These are phyloP conservation scores for Pangasius mekongensis DNA, from an alignment of 2,797 vertebrate species.

Conservation along the genomic window DNA sequence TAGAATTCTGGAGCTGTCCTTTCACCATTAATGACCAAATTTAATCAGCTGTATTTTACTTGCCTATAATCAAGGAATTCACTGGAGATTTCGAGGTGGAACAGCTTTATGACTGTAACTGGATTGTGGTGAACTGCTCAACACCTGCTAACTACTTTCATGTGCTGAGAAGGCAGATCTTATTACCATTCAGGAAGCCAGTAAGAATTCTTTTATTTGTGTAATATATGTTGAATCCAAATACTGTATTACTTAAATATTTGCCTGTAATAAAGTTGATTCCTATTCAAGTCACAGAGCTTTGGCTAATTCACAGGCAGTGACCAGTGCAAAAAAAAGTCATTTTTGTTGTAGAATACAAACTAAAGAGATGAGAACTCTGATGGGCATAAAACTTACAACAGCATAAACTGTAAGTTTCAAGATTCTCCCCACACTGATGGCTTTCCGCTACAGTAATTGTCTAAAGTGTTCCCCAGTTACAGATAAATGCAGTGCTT, in stretches of 20 bases:
- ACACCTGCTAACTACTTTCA: slow-evolving; percentile 87
- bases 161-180: slow-evolving; percentile 83
- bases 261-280: neutral
- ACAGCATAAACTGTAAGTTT: slow-evolving; percentile 36
- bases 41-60: neutral
- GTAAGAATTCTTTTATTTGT: slow-evolving; percentile 67
- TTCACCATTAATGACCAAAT: neutral
- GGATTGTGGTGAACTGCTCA: slow-evolving; percentile 88
- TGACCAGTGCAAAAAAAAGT: too few relatives aligned
- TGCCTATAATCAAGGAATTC: slow-evolving; percentile 69
- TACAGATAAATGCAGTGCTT: slow-evolving; percentile 76
- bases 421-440: slow-evolving; percentile 50
- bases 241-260: neutral
- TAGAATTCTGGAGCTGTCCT: neutral
- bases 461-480: slow-evolving; percentile 78
- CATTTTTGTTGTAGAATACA: slow-evolving; percentile 16
- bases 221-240: neutral
- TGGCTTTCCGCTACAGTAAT: slow-evolving; percentile 67
- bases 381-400: slow-evolving; percentile 35
- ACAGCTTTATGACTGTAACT: slow-evolving; percentile 87
- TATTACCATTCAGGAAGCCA: slow-evolving; percentile 87
- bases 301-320: neutral
- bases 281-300: neutral
- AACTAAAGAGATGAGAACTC: slow-evolving; percentile 3
- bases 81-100: slow-evolving; percentile 80